Base-by-base conservation (phyloP, 2,888 invertebrate genomes). In the Pseudococcus jackbeardsleyi region DNA sequence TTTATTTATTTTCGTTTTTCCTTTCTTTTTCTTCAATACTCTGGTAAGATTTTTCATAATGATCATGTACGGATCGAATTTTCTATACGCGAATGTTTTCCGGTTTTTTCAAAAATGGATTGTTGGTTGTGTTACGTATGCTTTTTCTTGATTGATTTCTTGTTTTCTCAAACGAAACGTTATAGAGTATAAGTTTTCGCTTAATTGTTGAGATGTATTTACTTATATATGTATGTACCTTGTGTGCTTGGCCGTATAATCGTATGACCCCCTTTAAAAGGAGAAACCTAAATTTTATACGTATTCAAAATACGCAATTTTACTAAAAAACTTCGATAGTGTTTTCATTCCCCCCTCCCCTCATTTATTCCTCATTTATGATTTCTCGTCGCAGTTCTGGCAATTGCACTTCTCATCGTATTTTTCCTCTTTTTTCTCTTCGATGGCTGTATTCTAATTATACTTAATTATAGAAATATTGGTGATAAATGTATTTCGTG, bases 241-340 rank as follows among this genome's bases (percentile, higher is more conserved):
- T 1, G 17, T 77, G 77, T 77, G 77, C 77, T 77, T 77, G 33
- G 77, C 77, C 39, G 77, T 77, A 42, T 15, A 17, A 39, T 39
- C 17, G 39, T 17, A 77, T 77, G 19, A 77, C 46, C 42, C 42
- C 42, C 46, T 46, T 82, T 6, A 82, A 82, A 82, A 82, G 46
- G 79, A 82, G 46, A 42, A 82, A n/a, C n/a, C 9, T 46, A 19
- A 46, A 82, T n/a, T 19, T 42, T 9, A 8, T 3, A 42, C 33
- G 79, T 82, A 82, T 82, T 82, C 46, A 82, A 82, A 82, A 82
- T 82, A 82, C 79, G 64, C 22, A 22, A 22, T 9, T n/a, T 1
- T 22, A 8, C 22, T 22, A 22, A 22, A 64, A 9, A 59, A 12
- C 12, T 22, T 64, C 3, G 19, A 64, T 64, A 5, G 64, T 64